A percentile compares a stretch with the other conserved stretches of the same genome.
These are phyloP conservation scores for Gryllus bimaculatus DNA, from an alignment of 1,140 invertebrate species.

Conservation along the genomic window DNA sequence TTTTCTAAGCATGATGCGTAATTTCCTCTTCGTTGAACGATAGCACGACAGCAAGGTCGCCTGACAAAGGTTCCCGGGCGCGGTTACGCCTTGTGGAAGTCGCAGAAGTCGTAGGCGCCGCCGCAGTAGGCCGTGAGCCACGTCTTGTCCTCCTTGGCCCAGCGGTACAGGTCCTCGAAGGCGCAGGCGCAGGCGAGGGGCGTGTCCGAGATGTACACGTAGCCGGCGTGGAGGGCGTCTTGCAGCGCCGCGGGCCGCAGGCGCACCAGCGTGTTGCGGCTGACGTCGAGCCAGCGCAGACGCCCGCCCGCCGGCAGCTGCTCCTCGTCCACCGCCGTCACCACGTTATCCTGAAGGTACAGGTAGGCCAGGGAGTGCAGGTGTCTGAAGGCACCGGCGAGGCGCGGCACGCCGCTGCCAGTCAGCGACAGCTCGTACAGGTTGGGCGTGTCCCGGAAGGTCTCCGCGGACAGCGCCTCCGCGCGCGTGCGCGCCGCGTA, in stretches of 20 bases:
- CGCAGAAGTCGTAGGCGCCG: not conserved
- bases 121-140: not conserved
- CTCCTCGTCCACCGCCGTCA: not conserved
- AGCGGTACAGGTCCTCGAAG: not conserved
- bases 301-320: not conserved
- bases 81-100: too few species aligned
- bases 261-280: not conserved
- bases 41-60: too few species aligned
- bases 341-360: not conserved
- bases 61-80: too few species aligned
- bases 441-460: not conserved
- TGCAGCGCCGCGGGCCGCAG: not conserved
- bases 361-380: not conserved
- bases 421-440: not conserved
- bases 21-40: too few species aligned
- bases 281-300: not conserved
- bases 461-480: not conserved
- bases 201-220: not conserved
- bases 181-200: not conserved
- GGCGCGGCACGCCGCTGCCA: not conserved
- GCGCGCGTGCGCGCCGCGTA: not conserved
- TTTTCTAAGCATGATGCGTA: too few species aligned
- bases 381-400: not conserved
- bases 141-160: not conserved
- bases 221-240: not conserved